Evolutionary conservation across 1,140 invertebrate genomes (phyloP).

Genomic region (Probaryconus sp.): DNA sequence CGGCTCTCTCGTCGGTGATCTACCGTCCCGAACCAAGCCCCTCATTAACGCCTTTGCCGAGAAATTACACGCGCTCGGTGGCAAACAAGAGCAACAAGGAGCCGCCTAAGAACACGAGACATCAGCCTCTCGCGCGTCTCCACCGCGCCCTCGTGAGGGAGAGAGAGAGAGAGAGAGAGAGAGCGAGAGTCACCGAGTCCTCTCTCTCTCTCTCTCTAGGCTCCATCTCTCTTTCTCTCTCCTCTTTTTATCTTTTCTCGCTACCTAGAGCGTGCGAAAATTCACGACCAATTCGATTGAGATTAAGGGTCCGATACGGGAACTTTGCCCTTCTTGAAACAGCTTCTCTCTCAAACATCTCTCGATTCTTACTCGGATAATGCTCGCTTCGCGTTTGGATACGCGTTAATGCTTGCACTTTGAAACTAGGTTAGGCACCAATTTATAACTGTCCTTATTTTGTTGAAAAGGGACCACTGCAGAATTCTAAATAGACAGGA

Average conservation of each 20-base stretch:
- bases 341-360: slow-evolving; percentile 62
- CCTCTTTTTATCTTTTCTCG: slow-evolving; percentile 30
- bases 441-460: no score
- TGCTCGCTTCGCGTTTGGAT: slow-evolving; percentile 14
- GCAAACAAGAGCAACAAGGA: slow-evolving; percentile 78
- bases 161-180: no score
- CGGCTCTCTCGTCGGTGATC: slow-evolving; percentile 72
- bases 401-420: slow-evolving; percentile 36
- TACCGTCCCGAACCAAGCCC: slow-evolving; percentile 76
- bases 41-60: slow-evolving; percentile 78
- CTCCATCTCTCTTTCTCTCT: slow-evolving; percentile 38
- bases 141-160: slow-evolving; percentile 11
- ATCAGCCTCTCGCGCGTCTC: slow-evolving; percentile 41
- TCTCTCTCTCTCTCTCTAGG: slow-evolving; percentile 47
- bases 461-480: no score
- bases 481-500: no score
- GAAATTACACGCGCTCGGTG: slow-evolving; percentile 77
- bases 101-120: slow-evolving; percentile 71
- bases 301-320: slow-evolving; percentile 60
- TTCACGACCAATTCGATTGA: slow-evolving; percentile 62
- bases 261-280: slow-evolving; percentile 62
- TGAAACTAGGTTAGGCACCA: slow-evolving; percentile 42
- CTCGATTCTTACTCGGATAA: slow-evolving; percentile 54
- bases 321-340: slow-evolving; percentile 52
- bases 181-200: no score